phyloP scores from a whole-genome alignment of 2,797 vertebrate genomes.

The Odontamblyopus lacepedii region DNA sequence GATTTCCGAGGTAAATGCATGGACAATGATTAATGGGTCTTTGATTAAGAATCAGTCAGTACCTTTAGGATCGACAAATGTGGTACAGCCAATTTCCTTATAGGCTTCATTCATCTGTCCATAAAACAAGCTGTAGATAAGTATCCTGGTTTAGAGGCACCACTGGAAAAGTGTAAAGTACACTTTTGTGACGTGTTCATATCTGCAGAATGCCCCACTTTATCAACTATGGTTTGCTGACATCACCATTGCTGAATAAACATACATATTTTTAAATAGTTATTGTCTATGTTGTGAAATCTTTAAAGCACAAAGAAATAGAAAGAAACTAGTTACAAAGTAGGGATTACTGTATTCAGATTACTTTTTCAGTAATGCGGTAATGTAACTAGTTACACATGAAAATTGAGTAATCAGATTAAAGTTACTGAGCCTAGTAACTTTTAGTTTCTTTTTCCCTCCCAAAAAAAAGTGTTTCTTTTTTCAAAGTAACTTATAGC shows the following conservation, averaged over 20 bases:
- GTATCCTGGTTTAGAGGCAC: background rate
- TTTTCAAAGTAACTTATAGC: no score
- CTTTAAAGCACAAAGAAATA: background rate
- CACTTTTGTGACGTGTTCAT: background rate
- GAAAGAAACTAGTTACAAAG: background rate
- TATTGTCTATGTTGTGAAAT: background rate
- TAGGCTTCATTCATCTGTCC: background rate
- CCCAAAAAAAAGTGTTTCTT: no score
- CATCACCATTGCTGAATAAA: background rate
- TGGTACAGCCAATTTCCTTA: background rate
- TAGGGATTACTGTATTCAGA: no score
- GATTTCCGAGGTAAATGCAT: constrained; percentile 82
- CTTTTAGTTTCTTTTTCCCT: no score
- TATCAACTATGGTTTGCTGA: background rate
- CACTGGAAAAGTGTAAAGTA: background rate
- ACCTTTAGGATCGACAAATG: background rate
- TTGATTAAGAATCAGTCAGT: background rate
- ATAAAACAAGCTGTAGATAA: background rate
- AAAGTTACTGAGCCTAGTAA: no score
- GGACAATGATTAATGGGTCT: background rate
- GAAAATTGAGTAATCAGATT: no score
- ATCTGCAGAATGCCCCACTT: background rate
- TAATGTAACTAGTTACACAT: no score
- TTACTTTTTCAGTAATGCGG: background rate
- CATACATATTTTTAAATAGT: background rate